Percentiles rank a stretch among this genome's conserved stretches.
phyloP scores from a whole-genome alignment of 64 coral and sea anemone genomes.

The Dendronephthya gigantea region DNA sequence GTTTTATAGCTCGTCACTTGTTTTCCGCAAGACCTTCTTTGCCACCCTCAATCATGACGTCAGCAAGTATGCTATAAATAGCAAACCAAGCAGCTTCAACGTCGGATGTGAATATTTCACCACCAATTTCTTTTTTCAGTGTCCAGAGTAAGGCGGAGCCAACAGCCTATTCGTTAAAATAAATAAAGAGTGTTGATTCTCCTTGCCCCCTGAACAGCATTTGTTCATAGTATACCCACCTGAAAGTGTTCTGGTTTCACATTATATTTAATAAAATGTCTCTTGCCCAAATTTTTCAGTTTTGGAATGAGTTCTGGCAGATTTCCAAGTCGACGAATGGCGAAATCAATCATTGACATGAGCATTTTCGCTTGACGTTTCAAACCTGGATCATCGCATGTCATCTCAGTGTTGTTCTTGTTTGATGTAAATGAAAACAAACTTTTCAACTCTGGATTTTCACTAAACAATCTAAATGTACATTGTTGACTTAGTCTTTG shows the following conservation, averaged over 20 bases:
- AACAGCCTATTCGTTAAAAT: background rate
- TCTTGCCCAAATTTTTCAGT: background rate
- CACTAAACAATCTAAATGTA: background rate
- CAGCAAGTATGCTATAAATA: background rate
- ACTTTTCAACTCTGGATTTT: background rate
- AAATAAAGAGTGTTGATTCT: too few relatives aligned
- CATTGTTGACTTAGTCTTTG: background rate
- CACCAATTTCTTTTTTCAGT: background rate
- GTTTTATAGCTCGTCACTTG: too few relatives aligned
- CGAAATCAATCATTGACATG: constrained; percentile 9
- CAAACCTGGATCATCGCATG: background rate
- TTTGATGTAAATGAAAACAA: constrained; percentile 13
- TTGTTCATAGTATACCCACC: background rate
- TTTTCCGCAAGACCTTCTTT: background rate
- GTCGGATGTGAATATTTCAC: background rate
- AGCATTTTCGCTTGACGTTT: background rate
- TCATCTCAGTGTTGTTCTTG: background rate
- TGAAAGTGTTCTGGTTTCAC: background rate
- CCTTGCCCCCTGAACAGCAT: too few relatives aligned
- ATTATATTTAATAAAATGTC: background rate
- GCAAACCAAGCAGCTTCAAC: background rate
- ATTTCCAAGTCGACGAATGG: background rate
- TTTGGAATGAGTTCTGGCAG: background rate
- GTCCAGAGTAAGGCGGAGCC: background rate
- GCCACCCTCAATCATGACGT: background rate